Base-by-base conservation (phyloP, 2,797 vertebrate genomes). In the Enteromius treurensis region DNA sequence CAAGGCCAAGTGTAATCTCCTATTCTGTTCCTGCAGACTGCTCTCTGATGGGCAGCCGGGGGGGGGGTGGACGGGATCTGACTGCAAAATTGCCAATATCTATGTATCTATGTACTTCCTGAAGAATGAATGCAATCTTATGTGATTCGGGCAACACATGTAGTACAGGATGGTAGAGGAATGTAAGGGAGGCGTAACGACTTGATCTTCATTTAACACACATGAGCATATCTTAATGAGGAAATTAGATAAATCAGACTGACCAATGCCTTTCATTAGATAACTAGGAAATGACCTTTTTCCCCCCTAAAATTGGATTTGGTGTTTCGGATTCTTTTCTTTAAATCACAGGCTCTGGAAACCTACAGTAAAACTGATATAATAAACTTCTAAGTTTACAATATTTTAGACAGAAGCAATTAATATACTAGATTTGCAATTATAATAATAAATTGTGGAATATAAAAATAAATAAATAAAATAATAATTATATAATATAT, bases 21-120 rank as follows among this genome's bases (percentile, higher is more conserved):
- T 86, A 87, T 91, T 91, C 91, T 87, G 87, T 89, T 90, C 88
- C 90, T 89, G 88, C 87, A 84, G 89, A 84, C 81, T 69, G 86
- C 64, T 1, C 88, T 73, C 87, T 70, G 81, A 88, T 64, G 68
- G 71, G 73, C 55, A 81, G 76, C 62, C 49, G 74, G 76, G 14
- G 74, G 14, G 74, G 67, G 80, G 64, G 81, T 70, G 7, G 47
- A 77, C 77, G 78, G 21, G 81, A 89, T 77, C 60, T 86, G 85
- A 85, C 84, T 86, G 78, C 85, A 85, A 80, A 89, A 17, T 3
- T 62, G 90, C 77, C 13, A 86, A 85, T 85, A 68, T 85, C 82
- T 75, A 26, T 77, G 23, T 62, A 2, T 37, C 37, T 37, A 40
- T 40, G 37, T 40, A 62, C 62, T 42, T 77, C 23, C 55, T 14